Conservation (phyloP, 2,888 invertebrate genomes). For the Rhaphigaster nebulosa region DNA sequence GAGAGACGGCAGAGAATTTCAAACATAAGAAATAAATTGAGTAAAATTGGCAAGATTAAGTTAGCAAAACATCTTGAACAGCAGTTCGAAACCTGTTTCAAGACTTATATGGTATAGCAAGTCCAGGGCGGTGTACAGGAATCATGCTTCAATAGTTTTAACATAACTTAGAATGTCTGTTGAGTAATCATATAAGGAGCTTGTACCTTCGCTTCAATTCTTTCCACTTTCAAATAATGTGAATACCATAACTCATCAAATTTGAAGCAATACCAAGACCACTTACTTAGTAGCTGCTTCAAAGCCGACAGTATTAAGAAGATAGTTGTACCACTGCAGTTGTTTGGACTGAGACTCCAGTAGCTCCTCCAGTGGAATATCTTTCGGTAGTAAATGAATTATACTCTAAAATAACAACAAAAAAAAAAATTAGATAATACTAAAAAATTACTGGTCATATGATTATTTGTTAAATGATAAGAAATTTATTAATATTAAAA, state of each 20-base stretch:
- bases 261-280: not conserved
- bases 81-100: too few species aligned
- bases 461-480: not conserved
- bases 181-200: not conserved
- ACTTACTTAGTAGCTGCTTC: constrained; percentile 70
- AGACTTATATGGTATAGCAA: too few species aligned
- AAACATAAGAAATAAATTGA: too few species aligned
- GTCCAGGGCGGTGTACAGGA: too few species aligned
- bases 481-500: not conserved
- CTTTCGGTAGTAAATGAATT: constrained; percentile 72
- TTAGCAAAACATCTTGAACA: too few species aligned
- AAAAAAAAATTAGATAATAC: not conserved
- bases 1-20: too few species aligned
- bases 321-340: constrained; percentile 73
- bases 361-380: constrained; percentile 74
- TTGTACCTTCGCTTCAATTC: not conserved
- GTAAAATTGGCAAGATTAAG: too few species aligned
- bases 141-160: too few species aligned
- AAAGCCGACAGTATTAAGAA: constrained; percentile 72
- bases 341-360: constrained; percentile 72
- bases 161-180: not conserved
- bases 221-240: not conserved
- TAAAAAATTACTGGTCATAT: not conserved
- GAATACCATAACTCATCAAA: too few species aligned
- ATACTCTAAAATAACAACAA: constrained; percentile 61